Evolutionary conservation across 1,140 invertebrate genomes (phyloP).

Genomic region (Aphelenchoides fujianensis): DNA sequence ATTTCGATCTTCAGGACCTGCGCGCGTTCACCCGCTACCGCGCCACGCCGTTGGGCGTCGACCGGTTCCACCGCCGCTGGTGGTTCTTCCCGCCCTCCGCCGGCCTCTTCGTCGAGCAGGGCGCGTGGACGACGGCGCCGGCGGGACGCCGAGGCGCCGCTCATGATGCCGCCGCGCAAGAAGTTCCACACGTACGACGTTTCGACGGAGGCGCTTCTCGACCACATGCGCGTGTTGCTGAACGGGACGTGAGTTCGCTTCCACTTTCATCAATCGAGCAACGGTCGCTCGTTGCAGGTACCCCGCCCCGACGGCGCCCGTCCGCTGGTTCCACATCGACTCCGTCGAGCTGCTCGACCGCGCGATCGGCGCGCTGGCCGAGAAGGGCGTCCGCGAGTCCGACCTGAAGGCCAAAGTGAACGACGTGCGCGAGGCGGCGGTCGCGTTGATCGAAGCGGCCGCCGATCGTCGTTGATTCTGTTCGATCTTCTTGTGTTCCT

Average conservation of each 20-base stretch:
- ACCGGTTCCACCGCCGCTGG: background rate
- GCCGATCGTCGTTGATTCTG: no score
- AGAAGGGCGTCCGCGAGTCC: background rate
- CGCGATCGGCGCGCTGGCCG: background rate
- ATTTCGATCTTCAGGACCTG: conserved; percentile 7
- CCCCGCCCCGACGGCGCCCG: background rate
- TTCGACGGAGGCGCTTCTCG: background rate
- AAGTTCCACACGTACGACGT: conserved; percentile 1
- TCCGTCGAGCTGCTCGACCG: background rate
- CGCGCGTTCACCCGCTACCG: background rate
- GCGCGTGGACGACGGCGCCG: background rate
- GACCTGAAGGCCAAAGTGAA: conserved; percentile 9
- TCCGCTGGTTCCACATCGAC: conserved; percentile 5
- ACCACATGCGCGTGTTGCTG: background rate
- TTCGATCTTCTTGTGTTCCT: no score
- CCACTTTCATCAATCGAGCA: no score
- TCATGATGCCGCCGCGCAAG: background rate
- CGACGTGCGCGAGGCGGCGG: background rate
- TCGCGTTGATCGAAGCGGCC: no score
- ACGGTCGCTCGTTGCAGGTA: no score
- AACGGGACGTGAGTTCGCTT: no score
- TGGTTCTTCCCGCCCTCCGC: conserved; percentile 5
- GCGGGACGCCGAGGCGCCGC: background rate
- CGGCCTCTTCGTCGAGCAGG: conserved; percentile 1
- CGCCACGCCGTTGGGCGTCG: background rate